phyloP scores from a whole-genome alignment of 2,888 invertebrate species.

The Eupithecia subfuscata region DNA sequence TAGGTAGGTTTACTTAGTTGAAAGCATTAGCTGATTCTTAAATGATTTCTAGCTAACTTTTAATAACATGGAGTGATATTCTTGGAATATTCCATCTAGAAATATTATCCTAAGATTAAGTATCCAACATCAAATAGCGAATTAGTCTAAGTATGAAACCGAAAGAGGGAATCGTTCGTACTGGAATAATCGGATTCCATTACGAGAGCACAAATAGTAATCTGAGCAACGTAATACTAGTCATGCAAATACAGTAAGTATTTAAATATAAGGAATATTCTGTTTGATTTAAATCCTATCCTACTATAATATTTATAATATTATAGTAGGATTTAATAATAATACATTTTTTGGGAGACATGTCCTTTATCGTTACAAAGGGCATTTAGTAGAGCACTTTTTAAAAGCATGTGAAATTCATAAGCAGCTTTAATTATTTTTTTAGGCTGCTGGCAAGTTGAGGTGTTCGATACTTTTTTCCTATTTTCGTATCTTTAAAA shows the following conservation, averaged over 20 bases:
- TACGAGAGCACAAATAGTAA: conserved; percentile 16
- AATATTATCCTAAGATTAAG: conserved; percentile 5
- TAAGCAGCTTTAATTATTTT: too few relatives aligned
- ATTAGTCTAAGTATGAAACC: not conserved
- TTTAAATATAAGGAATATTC: not conserved
- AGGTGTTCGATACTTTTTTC: too few relatives aligned
- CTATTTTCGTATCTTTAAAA: too few relatives aligned
- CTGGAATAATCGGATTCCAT: conserved; percentile 18
- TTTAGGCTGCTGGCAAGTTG: too few relatives aligned
- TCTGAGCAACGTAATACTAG: not conserved
- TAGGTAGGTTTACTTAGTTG: not conserved
- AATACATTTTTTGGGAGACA: too few relatives aligned
- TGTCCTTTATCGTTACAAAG: too few relatives aligned
- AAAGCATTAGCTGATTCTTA: not conserved
- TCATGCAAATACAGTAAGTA: not conserved
- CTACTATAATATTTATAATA: too few relatives aligned
- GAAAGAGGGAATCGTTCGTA: conserved; percentile 6
- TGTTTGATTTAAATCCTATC: not conserved
- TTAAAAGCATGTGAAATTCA: too few relatives aligned
- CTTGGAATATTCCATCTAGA: not conserved
- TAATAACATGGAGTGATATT: not conserved
- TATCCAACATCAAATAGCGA: conserved; percentile 4
- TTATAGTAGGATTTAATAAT: too few relatives aligned
- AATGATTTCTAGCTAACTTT: not conserved
- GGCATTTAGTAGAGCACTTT: too few relatives aligned